Evolutionary conservation across 2,113 vertebrate genomes (phyloP).

Genomic region (Prionailurus viverrinus): DNA sequence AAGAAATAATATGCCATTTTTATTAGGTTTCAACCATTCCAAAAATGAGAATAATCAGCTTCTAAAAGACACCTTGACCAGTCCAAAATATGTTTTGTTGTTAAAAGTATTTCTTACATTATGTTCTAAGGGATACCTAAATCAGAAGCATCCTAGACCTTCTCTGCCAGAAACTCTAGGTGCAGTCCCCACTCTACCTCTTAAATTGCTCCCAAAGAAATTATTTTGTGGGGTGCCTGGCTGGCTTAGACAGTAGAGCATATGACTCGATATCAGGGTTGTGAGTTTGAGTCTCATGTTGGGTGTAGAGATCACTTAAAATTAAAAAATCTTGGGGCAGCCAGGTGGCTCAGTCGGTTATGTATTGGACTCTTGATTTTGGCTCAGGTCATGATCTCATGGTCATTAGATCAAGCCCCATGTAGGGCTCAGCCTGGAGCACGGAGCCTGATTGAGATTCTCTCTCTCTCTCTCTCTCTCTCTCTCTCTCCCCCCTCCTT

Average conservation of each 20-base stretch:
- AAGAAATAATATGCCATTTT: not conserved
- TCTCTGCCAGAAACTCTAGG: not conserved
- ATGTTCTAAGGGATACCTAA: not conserved
- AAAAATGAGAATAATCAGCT: conserved; percentile 2
- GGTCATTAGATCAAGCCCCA: not conserved
- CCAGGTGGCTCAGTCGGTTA: not conserved
- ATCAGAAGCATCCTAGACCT: not conserved
- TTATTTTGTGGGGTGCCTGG: not conserved
- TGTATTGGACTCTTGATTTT: not conserved
- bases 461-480: not conserved
- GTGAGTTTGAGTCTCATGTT: not conserved
- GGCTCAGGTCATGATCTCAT: not conserved
- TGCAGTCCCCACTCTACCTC: not conserved
- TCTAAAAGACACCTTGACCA: not conserved
- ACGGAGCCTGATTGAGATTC: not conserved
- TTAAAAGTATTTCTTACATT: not conserved
- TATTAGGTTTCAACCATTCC: not conserved
- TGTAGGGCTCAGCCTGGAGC: not conserved
- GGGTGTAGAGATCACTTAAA: not conserved
- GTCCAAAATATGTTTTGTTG: not conserved
- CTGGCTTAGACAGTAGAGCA: not conserved
- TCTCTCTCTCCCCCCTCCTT: not conserved
- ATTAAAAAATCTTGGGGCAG: not conserved
- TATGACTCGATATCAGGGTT: not conserved
- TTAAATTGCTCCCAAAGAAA: conserved; percentile 13